Percentiles rank a stretch among this genome's conserved stretches.
These are phyloP conservation scores for Bucco capensis DNA, from an alignment of 2,113 vertebrate genomes.

Conservation along the genomic window DNA sequence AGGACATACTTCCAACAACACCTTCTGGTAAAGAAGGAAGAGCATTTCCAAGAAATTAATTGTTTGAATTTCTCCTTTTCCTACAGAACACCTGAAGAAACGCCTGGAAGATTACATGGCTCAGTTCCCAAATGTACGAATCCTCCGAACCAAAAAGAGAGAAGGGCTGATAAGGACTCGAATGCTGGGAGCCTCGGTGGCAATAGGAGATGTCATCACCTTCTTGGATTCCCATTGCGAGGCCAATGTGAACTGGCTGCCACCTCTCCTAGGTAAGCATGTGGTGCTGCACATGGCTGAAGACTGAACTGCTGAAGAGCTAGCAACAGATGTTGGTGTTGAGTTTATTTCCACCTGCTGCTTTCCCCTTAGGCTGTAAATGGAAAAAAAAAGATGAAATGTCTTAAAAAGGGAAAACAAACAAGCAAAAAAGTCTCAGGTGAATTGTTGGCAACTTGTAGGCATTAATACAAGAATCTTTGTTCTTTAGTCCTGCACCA, in stretches of 20 bases:
- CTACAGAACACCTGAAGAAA: conserved; percentile 86
- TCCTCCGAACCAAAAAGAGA: conserved; percentile 90
- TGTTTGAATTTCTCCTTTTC: background rate
- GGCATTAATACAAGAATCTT: background rate
- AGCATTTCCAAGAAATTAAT: rapidly evolving
- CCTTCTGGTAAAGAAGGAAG: background rate
- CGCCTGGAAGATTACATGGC: conserved; percentile 91
- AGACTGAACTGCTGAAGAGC: background rate
- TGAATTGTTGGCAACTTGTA: background rate
- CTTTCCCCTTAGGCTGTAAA: background rate
- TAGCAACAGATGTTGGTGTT: background rate
- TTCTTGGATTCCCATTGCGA: conserved; percentile 98
- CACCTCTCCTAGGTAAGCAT: conserved; percentile 86
- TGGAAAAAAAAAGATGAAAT: background rate
- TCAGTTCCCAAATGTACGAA: conserved; percentile 85
- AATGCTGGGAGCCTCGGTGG: conserved; percentile 86
- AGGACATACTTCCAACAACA: background rate
- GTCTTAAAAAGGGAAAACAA: background rate
- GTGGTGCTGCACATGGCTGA: background rate
- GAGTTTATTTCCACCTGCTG: background rate
- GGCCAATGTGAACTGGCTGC: conserved; percentile 96
- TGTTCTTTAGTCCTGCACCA: background rate
- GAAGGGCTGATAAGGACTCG: conserved; percentile 94
- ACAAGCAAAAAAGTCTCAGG: background rate
- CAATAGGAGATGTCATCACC: conserved; percentile 90